Evolutionary conservation across 2,113 vertebrate species (phyloP).

Genomic region (Psilopogon haemacephalus): DNA sequence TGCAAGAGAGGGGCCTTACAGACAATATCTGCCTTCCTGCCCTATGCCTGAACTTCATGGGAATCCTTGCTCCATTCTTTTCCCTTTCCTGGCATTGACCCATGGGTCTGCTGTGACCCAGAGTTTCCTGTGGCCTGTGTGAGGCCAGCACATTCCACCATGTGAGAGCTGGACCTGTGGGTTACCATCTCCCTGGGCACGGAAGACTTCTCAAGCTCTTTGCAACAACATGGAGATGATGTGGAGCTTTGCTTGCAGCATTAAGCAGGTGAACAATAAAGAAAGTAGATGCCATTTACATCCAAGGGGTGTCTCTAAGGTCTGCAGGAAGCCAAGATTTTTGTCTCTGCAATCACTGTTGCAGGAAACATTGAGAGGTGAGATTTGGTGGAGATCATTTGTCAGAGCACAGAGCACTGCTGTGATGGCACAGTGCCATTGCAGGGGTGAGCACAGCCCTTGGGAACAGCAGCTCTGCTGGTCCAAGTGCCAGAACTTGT

Average conservation of each 20-base stretch:
- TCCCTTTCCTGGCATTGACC: slow-evolving; percentile 26
- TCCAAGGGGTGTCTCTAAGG: background rate
- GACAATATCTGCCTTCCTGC: background rate
- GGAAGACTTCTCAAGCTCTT: background rate
- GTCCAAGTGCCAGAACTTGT: background rate
- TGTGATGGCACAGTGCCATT: accelerated
- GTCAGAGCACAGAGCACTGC: accelerated
- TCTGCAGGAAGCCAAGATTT: background rate
- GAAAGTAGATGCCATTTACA: accelerated
- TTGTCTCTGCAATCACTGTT: background rate
- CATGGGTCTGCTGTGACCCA: accelerated
- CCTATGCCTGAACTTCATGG: background rate
- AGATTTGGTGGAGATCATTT: background rate
- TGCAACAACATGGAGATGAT: accelerated
- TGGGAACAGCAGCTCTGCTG: background rate
- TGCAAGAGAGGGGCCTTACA: background rate
- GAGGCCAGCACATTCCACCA: background rate
- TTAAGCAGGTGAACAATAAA: background rate
- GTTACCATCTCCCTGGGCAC: background rate
- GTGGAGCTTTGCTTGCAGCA: background rate
- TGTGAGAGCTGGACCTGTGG: accelerated
- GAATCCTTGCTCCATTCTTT: slow-evolving; percentile 4
- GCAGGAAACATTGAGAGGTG: background rate
- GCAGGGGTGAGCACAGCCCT: background rate
- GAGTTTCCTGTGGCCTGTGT: background rate